Conservation (phyloP, 35 echinoderm and acorn worm genomes). For the Ptychodera flava region DNA sequence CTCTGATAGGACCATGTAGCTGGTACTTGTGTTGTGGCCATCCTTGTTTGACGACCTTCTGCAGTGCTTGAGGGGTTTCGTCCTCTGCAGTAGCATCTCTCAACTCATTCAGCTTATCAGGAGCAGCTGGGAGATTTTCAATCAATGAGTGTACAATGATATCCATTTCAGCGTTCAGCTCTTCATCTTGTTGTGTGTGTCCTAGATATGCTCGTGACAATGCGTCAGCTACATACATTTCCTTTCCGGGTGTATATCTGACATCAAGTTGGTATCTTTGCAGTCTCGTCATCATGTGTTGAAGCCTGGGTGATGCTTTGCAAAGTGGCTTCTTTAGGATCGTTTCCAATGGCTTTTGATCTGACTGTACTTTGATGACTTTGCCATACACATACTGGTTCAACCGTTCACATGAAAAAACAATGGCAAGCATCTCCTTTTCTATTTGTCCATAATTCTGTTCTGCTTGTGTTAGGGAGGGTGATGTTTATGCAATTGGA, state of each 20-base stretch:
- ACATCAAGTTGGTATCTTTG: conserved; percentile 19
- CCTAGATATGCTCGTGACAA: conserved; percentile 27
- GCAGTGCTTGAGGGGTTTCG: conserved; percentile 10
- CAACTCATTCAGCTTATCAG: too few species aligned
- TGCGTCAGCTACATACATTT: conserved; percentile 12
- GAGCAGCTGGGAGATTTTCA: too few species aligned
- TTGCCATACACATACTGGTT: conserved; percentile 21
- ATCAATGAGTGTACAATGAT: too few species aligned
- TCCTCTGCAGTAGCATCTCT: too few species aligned
- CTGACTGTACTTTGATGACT: neutral
- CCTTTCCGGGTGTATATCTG: neutral
- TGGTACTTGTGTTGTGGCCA: conserved; percentile 34
- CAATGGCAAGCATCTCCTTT: conserved; percentile 30
- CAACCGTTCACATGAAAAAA: conserved; percentile 37
- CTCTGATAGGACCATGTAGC: too few species aligned
- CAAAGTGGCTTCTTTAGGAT: conserved; percentile 24
- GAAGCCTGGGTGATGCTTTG: conserved; percentile 1
- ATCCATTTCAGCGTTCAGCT: too few species aligned
- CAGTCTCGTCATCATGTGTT: neutral
- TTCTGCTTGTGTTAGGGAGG: conserved; percentile 24
- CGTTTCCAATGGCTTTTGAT: conserved; percentile 35
- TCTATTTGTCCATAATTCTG: conserved; percentile 32
- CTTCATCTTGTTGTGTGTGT: too few species aligned
- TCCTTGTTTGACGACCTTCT: conserved; percentile 4
- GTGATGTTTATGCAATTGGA: conserved; percentile 33